Evolutionary conservation across 2,113 vertebrate species (phyloP).

Genomic region (Heterochromis multidens): DNA sequence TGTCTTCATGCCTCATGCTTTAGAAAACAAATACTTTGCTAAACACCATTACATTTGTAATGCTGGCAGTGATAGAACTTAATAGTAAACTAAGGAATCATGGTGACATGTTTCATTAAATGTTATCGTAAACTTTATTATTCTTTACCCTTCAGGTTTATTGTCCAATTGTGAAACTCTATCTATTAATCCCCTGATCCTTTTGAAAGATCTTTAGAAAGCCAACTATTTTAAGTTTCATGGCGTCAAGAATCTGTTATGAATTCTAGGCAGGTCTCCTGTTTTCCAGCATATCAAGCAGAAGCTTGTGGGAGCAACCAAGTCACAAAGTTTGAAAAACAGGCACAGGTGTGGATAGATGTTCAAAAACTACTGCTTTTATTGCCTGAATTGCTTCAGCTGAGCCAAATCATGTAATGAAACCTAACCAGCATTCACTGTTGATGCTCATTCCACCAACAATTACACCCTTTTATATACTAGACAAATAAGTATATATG

Average conservation of each 20-base stretch:
- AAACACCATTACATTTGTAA: background rate
- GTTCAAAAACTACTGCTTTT: constrained; percentile 22
- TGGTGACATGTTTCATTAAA: background rate
- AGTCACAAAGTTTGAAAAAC: constrained; percentile 36
- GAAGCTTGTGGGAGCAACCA: background rate
- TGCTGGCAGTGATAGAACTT: background rate
- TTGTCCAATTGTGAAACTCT: background rate
- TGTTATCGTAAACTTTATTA: background rate
- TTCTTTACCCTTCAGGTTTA: constrained; percentile 7
- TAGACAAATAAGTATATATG: constrained; percentile 56
- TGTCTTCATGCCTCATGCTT: background rate
- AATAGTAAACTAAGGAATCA: background rate
- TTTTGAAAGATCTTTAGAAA: no score
- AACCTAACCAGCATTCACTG: background rate
- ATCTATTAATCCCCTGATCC: constrained; percentile 13
- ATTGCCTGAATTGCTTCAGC: background rate
- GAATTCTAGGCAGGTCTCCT: constrained; percentile 19
- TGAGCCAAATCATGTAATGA: constrained; percentile 15
- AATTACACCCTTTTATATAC: constrained; percentile 14
- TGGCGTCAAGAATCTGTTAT: constrained; percentile 10
- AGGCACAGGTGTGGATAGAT: constrained; percentile 16
- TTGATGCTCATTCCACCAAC: background rate
- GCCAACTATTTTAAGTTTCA: constrained; percentile 35
- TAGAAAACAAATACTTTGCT: background rate
- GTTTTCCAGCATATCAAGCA: constrained; percentile 20